phyloP scores from a whole-genome alignment of 1,140 invertebrate species.

The Spodoptera litura region DNA sequence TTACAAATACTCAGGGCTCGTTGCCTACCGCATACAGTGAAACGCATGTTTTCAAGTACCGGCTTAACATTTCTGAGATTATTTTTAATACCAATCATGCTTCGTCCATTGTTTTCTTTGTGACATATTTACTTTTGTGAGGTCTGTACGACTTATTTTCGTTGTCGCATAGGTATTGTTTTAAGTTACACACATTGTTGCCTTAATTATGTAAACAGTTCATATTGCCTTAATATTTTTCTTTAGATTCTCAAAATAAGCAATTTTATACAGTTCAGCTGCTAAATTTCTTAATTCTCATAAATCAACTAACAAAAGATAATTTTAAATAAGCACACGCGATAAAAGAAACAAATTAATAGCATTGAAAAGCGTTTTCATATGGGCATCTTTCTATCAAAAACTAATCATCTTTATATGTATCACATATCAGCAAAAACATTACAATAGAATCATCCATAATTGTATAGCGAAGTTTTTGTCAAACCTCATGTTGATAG shows the following conservation, averaged over 20 bases:
- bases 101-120: conserved; percentile 77
- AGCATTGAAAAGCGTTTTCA: conserved; percentile 25
- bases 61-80: conserved; percentile 67
- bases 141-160: conserved; percentile 61
- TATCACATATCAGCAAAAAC: conserved; percentile 49
- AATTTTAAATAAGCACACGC: conserved; percentile 1
- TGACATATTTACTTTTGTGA: conserved; percentile 72
- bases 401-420: conserved; percentile 35
- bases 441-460: conserved; percentile 47
- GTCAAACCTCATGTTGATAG: conserved; percentile 70
- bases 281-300: not conserved
- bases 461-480: conserved; percentile 63
- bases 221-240: conserved; percentile 12
- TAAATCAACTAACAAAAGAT: not conserved
- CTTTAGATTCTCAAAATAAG: not conserved
- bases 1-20: conserved; percentile 61
- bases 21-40: conserved; percentile 76
- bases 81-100: conserved; percentile 70
- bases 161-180: conserved; percentile 63
- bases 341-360: conserved; percentile 20
- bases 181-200: conserved; percentile 58
- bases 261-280: not conserved
- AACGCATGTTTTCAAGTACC: conserved; percentile 73
- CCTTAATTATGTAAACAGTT: conserved; percentile 14
- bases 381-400: not conserved